Conservation (phyloP, 2,888 invertebrate species). For the Caenorhabditis wallacei region DNA sequence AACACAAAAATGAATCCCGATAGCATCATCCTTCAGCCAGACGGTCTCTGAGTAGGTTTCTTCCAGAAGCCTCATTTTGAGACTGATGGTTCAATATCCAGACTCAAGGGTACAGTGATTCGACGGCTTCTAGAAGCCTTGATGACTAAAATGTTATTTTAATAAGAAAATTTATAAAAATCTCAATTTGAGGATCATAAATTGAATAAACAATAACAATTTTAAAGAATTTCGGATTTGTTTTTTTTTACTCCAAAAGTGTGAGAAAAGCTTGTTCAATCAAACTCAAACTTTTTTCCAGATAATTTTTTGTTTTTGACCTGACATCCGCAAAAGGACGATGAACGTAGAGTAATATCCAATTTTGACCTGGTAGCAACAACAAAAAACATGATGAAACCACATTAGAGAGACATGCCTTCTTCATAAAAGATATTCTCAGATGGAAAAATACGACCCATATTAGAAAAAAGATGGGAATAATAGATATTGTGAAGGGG, state of each 20-base stretch:
- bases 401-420: background rate
- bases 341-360: background rate
- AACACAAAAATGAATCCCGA: too few species aligned
- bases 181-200: background rate
- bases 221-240: too few species aligned
- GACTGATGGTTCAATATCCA: too few species aligned
- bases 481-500: slow-evolving; percentile 5
- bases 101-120: too few species aligned
- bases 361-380: slow-evolving; percentile 7
- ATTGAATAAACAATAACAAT: background rate
- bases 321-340: too few species aligned
- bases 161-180: background rate
- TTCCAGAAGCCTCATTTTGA: too few species aligned
- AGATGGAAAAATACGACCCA: background rate
- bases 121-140: background rate
- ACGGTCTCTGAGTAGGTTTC: too few species aligned
- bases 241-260: too few species aligned
- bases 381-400: slow-evolving; percentile 4
- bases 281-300: too few species aligned
- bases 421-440: background rate
- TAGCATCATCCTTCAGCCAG: too few species aligned
- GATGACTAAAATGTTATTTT: background rate
- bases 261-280: too few species aligned
- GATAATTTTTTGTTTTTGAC: too few species aligned
- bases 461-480: slow-evolving; percentile 6